Conservation (phyloP, 2,888 invertebrate genomes). For the Glyphotaelius pellucidus region DNA sequence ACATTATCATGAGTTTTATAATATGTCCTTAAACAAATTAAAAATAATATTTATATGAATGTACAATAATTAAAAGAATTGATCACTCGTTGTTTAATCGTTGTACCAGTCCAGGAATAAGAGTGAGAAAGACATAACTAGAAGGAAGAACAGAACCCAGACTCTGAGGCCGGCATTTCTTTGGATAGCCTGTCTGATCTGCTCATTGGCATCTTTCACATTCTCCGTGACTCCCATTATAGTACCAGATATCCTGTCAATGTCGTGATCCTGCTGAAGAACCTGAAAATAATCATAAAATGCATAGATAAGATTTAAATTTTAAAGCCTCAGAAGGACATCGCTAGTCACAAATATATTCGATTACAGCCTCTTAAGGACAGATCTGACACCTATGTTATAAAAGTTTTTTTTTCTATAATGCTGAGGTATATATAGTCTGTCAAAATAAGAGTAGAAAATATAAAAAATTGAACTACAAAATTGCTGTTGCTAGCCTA, state of each 20-base stretch:
- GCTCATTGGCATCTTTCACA: constrained; percentile 97
- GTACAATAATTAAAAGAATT: background rate
- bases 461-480: too few species aligned
- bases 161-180: constrained; percentile 96
- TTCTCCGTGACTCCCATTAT: constrained; percentile 96
- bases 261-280: constrained; percentile 94
- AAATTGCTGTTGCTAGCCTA: too few species aligned
- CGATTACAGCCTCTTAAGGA: too few species aligned
- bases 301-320: background rate
- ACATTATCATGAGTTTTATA: background rate
- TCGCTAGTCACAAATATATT: too few species aligned
- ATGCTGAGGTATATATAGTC: too few species aligned
- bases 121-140: constrained; percentile 97
- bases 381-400: too few species aligned
- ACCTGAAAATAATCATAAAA: constrained; percentile 75
- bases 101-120: constrained; percentile 99
- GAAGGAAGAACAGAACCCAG: constrained; percentile 95
- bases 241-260: constrained; percentile 92
- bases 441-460: too few species aligned
- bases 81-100: constrained; percentile 77
- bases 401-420: too few species aligned
- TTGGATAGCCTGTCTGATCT: constrained; percentile 97
- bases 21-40: background rate
- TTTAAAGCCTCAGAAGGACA: too few species aligned
- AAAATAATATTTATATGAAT: background rate